Evolutionary conservation across 2,113 vertebrate genomes (phyloP).

Genomic region (Fukomys damarensis): DNA sequence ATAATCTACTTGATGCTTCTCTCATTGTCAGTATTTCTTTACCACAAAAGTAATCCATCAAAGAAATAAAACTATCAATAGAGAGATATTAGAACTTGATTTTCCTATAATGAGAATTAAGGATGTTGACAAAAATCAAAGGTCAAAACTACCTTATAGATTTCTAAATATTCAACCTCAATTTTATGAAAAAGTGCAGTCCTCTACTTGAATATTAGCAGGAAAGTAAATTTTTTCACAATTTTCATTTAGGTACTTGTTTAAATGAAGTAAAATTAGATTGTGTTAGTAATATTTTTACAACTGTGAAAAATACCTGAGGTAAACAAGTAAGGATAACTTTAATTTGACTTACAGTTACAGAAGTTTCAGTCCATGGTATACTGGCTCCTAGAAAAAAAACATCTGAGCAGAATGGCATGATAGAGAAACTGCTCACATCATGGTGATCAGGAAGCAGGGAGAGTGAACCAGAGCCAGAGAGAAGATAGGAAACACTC

Average conservation of each 20-base stretch:
- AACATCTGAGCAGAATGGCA: background rate
- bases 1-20: background rate
- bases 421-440: background rate
- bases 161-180: background rate
- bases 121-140: background rate
- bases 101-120: background rate
- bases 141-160: background rate
- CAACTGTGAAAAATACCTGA: background rate
- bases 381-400: background rate
- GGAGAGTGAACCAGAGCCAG: background rate
- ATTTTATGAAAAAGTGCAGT: background rate
- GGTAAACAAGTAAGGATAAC: background rate
- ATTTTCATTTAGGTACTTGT: background rate
- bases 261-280: constrained; percentile 17
- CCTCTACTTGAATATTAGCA: background rate
- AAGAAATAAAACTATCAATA: background rate
- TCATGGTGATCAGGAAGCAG: background rate
- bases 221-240: background rate
- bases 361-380: background rate
- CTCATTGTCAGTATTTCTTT: background rate
- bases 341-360: background rate
- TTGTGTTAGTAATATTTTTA: background rate
- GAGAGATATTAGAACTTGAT: background rate
- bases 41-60: background rate
- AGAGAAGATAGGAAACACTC: background rate